Evolutionary conservation across 2,113 vertebrate genomes (phyloP), one percentile per base, ranked within the genome.

Genomic region (Elgaria multicarinata): DNA sequence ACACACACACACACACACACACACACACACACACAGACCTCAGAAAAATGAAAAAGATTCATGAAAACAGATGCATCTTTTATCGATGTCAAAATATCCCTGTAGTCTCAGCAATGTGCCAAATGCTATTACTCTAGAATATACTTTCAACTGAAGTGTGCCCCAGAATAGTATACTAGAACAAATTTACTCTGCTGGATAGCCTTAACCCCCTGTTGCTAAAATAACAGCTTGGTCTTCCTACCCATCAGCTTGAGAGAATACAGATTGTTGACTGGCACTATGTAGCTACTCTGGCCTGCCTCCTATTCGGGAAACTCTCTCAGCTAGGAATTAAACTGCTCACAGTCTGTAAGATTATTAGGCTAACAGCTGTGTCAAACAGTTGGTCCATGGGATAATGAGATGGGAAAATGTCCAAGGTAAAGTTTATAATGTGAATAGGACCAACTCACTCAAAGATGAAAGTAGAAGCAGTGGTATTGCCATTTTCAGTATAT

Each of bases 131-230:
- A 55, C 36, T 50, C n/a, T 92, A 26, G 33, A 76, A 91, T 39
- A 75, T 62, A 89, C 82, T 89, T 90, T 50, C 31, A 36, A 3
- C 0, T 0, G 10, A 87, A 81, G 1, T 50, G 67, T 74, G 28
- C 91, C 92, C 31, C 44, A 18, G 33, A 36, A 87, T 20, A 64
- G 71, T 71, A 76, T 1, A 2, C 55, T 33, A 55, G 20, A 53
- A 44, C 9, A 90, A 91, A 46, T 87, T 74, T 93, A 91, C 62
- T 74, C 46, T 74, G 72, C 71, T 55, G 82, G 53, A 76, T 71
- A 39, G 3, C 26, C 86, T 76, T 90, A 83, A 85, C 31, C 20
- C 33, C 76, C 36, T 53, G 18, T 84, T 85, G 53, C 4, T 91
- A 89, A 87, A 85, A 75, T 36, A 2, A 0, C 20, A 26, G 26